These are phyloP conservation scores for Choristoneura fumiferana DNA, from an alignment of 1,140 invertebrate species.

Conservation along the genomic window DNA sequence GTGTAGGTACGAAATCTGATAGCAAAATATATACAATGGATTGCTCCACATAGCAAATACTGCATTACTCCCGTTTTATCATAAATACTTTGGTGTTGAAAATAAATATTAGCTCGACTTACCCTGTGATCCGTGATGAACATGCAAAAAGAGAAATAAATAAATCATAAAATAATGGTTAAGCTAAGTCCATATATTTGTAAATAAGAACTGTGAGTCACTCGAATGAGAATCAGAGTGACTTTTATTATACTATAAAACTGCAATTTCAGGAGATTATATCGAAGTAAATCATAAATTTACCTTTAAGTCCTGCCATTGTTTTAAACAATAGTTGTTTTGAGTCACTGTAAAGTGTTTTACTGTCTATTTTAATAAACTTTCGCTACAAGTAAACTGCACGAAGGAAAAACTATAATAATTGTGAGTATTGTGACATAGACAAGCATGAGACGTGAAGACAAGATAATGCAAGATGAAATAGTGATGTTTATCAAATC, in stretches of 20 bases:
- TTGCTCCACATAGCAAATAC: not conserved
- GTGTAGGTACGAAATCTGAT: constrained; percentile 4
- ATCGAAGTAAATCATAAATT: not conserved
- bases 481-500: too few species aligned
- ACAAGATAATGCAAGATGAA: too few species aligned
- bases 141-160: constrained; percentile 51
- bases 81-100: not conserved
- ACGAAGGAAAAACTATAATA: not conserved
- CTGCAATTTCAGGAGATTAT: not conserved
- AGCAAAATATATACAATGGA: not conserved
- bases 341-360: not conserved
- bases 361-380: not conserved
- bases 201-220: constrained; percentile 58
- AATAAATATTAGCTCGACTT: constrained; percentile 20
- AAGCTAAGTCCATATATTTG: constrained; percentile 41
- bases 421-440: too few species aligned
- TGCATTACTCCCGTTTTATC: not conserved
- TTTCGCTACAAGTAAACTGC: too few species aligned
- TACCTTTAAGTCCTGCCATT: constrained; percentile 21
- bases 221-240: constrained; percentile 22
- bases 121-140: constrained; percentile 33
- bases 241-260: constrained; percentile 15
- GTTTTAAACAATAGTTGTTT: not conserved
- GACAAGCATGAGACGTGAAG: too few species aligned
- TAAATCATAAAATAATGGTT: constrained; percentile 23